Percentiles rank a stretch among this genome's conserved stretches.
These are phyloP conservation scores for Agriopis leucophaearia DNA, from an alignment of 2,888 invertebrate species.

Conservation along the genomic window DNA sequence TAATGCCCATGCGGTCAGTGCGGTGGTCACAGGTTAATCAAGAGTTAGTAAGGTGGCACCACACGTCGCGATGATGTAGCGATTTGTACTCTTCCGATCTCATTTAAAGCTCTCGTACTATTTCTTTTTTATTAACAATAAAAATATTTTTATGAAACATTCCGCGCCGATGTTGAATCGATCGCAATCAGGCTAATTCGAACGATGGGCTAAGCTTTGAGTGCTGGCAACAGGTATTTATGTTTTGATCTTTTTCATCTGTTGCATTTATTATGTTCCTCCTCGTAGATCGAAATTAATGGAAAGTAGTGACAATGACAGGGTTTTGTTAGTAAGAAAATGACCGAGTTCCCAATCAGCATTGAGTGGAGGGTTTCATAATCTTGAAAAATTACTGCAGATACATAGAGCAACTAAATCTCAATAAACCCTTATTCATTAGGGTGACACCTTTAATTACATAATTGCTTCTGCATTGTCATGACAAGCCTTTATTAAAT, in stretches of 20 bases:
- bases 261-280: constrained; percentile 15
- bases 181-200: constrained; percentile 66
- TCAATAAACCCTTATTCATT: too few relatives aligned
- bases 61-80: constrained; percentile 73
- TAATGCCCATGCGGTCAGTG: constrained; percentile 63
- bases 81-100: constrained; percentile 64
- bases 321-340: neutral
- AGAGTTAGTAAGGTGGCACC: constrained; percentile 52
- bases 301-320: neutral
- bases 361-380: too few relatives aligned
- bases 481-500: too few relatives aligned
- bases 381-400: too few relatives aligned
- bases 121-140: constrained; percentile 70
- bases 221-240: constrained; percentile 40
- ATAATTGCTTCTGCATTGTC: too few relatives aligned
- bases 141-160: constrained; percentile 72
- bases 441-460: too few relatives aligned
- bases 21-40: constrained; percentile 51
- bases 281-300: neutral
- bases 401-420: too few relatives aligned
- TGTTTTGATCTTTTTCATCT: constrained; percentile 39
- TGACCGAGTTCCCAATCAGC: neutral
- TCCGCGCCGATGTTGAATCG: constrained; percentile 60
- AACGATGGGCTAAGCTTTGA: constrained; percentile 23
- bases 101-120: constrained; percentile 62